phyloP scores from a whole-genome alignment of 2,888 invertebrate species.

The Neoscelio sp. region DNA sequence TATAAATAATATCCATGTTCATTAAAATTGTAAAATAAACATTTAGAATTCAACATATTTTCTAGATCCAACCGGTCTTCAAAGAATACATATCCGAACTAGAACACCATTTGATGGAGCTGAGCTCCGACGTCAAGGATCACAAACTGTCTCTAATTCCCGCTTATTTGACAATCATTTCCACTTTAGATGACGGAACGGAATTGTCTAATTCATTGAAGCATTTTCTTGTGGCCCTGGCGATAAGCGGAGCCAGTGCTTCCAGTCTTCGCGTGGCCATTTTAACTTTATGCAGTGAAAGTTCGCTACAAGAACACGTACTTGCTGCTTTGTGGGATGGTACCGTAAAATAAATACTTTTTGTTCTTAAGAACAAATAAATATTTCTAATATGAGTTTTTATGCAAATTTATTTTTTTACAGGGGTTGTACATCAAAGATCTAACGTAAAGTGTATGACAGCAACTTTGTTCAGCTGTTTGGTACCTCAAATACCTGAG shows the following conservation, averaged over 20 bases:
- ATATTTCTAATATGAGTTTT: not conserved
- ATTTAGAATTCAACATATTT: constrained; percentile 5
- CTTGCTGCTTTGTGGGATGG: constrained; percentile 88
- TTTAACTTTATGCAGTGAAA: constrained; percentile 84
- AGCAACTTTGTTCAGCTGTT: constrained; percentile 85
- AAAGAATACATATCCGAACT: constrained; percentile 85
- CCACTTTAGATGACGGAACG: constrained; percentile 82
- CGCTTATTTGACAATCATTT: constrained; percentile 85
- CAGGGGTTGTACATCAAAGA: constrained; percentile 87
- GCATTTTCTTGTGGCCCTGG: constrained; percentile 84
- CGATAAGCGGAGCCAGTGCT: constrained; percentile 84
- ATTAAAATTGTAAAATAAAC: constrained; percentile 11
- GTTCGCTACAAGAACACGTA: constrained; percentile 85
- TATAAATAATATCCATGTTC: not conserved
- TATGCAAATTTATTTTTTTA: constrained; percentile 17
- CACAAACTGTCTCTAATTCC: constrained; percentile 86
- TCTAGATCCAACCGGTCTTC: constrained; percentile 85
- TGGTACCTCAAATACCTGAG: constrained; percentile 85
- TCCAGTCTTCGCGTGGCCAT: constrained; percentile 84
- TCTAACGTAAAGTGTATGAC: constrained; percentile 86
- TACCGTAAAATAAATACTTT: constrained; percentile 82
- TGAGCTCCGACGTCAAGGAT: constrained; percentile 83
- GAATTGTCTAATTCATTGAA: constrained; percentile 85
- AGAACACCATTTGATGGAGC: constrained; percentile 86
- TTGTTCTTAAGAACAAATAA: constrained; percentile 3